phyloP scores from a whole-genome alignment of 92 coral and sea anemone species.

The Phymanthus crucifer region DNA sequence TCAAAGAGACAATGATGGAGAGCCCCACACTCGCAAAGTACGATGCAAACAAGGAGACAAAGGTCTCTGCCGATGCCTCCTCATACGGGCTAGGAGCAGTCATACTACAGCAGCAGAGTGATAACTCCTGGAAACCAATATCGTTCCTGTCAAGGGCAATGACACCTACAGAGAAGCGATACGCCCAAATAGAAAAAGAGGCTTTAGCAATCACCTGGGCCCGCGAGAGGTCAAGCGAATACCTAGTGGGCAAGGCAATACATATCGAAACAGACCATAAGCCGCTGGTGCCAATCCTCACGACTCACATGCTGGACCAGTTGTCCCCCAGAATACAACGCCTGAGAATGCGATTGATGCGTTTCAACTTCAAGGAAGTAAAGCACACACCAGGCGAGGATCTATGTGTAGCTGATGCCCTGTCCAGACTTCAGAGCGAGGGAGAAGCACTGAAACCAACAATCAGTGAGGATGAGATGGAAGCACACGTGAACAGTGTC shows the following conservation, averaged over 20 bases:
- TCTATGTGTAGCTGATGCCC: conserved; percentile 35
- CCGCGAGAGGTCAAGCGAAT: not conserved
- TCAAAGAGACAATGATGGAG: not conserved
- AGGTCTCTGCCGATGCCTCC: not conserved
- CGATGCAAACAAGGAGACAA: not conserved
- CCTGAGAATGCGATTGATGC: conserved; percentile 24
- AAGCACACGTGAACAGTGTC: conserved; percentile 44
- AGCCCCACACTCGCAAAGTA: not conserved
- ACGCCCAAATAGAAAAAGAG: not conserved
- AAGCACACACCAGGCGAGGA: conserved; percentile 32
- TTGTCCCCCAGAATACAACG: not conserved
- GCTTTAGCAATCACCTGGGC: not conserved
- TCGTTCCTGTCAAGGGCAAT: not conserved
- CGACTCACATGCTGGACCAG: not conserved
- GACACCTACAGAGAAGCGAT: not conserved
- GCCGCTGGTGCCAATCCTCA: not conserved
- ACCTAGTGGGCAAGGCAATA: not conserved
- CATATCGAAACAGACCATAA: not conserved
- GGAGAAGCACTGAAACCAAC: conserved; percentile 10
- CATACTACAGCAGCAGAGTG: not conserved
- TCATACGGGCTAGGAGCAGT: not conserved
- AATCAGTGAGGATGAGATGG: conserved; percentile 40
- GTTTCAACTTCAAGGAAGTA: conserved; percentile 39
- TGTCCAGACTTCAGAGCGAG: conserved; percentile 30
- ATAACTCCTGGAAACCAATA: not conserved